Evolutionary conservation across 1,140 invertebrate genomes (phyloP), one percentile per base, ranked within the genome.

Genomic region (Heliconius eleuchia): DNA sequence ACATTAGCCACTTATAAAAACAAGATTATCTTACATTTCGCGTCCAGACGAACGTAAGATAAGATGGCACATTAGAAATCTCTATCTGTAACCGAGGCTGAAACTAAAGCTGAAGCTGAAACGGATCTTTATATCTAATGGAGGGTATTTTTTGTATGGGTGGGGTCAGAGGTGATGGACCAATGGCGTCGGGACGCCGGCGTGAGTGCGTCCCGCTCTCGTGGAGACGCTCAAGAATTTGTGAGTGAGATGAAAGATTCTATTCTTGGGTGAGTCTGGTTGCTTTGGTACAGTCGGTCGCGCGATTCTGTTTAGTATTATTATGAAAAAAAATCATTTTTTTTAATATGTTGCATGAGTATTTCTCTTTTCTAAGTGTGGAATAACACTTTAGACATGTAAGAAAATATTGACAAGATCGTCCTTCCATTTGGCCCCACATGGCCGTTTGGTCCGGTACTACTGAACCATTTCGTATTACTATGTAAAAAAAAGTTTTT

Each of bases 81-180:
- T 85, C 80, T 80, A 71, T 86, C 60, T 81, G 73, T 78, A 80
- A 37, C 80, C 77, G 73, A 87, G 91, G 89, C 90, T 89, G 86
- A 83, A 87, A 37, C 80, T 79, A 70, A 87, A 91, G 89, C 90
- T 89, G 86, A 83, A 87, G 78, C 89, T 88, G 91, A 89, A 92
- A 87, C 84, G 82, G 85, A 88, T 90, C 85, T 87, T 91, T 88
- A 87, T 86, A 89, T 90, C 86, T 92, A 92, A 94, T 92, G 91
- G 89, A 85, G 83, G 87, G 91, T 92, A 88, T 91, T 93, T 92
- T 93, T 92, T 87, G 84, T 89, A 89, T 92, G 92, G 91, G 92
- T 87, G 89, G 91, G 92, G 92, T 94, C 87, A 94, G 84, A 91
- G 92, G 91, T 91, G 84, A 82, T 73, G 85, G 86, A 86, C 91